phyloP scores from a whole-genome alignment of 2,888 invertebrate genomes.

The Cheilosia vernalis region DNA sequence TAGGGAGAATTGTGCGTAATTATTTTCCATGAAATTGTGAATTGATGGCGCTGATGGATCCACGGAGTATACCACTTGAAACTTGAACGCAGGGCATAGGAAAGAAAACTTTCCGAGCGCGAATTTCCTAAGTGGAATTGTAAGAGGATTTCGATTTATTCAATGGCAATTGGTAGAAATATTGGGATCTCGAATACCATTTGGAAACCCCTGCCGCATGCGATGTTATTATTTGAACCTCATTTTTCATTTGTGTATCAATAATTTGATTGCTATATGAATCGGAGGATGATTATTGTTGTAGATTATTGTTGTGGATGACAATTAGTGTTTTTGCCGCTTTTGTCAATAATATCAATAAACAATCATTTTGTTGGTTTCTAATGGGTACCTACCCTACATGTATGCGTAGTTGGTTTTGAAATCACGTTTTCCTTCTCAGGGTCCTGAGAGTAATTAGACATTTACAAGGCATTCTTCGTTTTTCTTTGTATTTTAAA shows the following conservation, averaged over 20 bases:
- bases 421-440: no score
- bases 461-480: no score
- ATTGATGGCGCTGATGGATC: constrained; percentile 16
- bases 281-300: constrained; percentile 14
- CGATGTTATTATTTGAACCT: background rate
- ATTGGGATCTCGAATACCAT: background rate
- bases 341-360: no score
- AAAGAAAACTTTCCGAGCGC: background rate
- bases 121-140: background rate
- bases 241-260: constrained; percentile 19
- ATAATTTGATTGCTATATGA: constrained; percentile 28
- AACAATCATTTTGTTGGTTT: no score
- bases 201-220: no score
- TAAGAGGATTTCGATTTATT: constrained; percentile 43
- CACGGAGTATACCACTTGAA: constrained; percentile 14
- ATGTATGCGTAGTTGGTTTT: no score
- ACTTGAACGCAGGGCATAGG: background rate
- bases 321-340: background rate
- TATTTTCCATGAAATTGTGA: constrained; percentile 39
- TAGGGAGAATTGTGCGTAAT: constrained; percentile 34
- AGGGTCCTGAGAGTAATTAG: no score
- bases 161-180: constrained; percentile 23
- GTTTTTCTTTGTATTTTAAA: no score
- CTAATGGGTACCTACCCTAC: no score
- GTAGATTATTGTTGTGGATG: constrained; percentile 9